Evolutionary conservation across 2,113 vertebrate species (phyloP).

Genomic region (Menidia beryllina): DNA sequence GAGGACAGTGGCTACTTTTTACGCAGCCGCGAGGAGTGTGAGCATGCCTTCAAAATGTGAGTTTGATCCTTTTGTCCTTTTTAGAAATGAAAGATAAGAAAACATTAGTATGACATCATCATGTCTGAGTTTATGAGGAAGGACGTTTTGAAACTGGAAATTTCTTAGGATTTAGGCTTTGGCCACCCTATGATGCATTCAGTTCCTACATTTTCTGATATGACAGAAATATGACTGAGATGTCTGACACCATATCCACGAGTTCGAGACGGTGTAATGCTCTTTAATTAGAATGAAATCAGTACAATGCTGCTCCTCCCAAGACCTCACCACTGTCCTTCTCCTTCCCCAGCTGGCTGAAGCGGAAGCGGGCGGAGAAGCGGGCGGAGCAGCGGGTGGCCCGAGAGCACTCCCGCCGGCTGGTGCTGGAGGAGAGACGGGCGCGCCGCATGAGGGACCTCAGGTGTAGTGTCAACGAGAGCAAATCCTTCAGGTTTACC

Average conservation of each 20-base stretch:
- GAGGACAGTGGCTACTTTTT: constrained; percentile 84
- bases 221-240: too few species aligned
- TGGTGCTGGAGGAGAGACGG: constrained; percentile 87
- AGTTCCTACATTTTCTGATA: too few species aligned
- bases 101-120: too few species aligned
- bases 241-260: too few species aligned
- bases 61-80: background rate
- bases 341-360: constrained; percentile 87
- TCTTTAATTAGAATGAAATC: background rate
- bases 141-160: background rate
- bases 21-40: constrained; percentile 86
- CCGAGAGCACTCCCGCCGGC: constrained; percentile 86
- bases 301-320: too few species aligned
- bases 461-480: constrained; percentile 80
- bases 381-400: constrained; percentile 85
- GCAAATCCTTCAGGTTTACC: constrained; percentile 84
- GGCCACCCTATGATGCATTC: too few species aligned
- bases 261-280: background rate
- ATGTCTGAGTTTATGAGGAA: background rate
- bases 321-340: too few species aligned
- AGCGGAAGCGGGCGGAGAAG: constrained; percentile 89
- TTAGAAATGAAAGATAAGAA: too few species aligned
- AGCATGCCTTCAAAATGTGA: constrained; percentile 92
- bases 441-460: constrained; percentile 86
- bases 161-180: background rate